A percentile compares a stretch with the other conserved stretches of the same genome.
phyloP scores from a whole-genome alignment of 2,797 vertebrate genomes.

The Enteromius trimaculatus region DNA sequence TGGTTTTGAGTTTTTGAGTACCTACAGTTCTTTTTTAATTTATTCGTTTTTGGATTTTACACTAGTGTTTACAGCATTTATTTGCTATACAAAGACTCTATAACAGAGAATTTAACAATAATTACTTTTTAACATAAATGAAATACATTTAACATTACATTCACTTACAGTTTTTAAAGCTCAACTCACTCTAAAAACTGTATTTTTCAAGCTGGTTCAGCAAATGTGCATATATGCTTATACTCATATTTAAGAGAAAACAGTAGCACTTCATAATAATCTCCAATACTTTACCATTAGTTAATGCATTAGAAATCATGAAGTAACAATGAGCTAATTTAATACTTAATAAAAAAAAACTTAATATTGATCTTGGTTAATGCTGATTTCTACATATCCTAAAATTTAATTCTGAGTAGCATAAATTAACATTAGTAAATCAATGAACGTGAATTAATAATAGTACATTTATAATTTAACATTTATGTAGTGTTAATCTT shows the following conservation, averaged over 20 bases:
- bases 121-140: neutral
- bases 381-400: neutral
- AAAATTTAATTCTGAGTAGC: neutral
- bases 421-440: neutral
- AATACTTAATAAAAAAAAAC: neutral
- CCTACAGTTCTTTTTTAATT: neutral
- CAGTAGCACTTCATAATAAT: neutral
- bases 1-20: constrained; percentile 14
- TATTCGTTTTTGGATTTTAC: neutral
- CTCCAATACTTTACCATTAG: neutral
- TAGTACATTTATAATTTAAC: neutral
- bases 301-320: neutral
- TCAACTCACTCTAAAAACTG: neutral
- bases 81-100: neutral
- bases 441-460: neutral
- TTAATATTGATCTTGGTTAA: neutral
- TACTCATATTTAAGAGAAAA: neutral
- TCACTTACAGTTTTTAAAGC: neutral
- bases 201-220: neutral
- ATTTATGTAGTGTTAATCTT: neutral
- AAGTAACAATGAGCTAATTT: neutral
- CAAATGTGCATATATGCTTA: neutral
- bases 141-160: neutral
- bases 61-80: neutral
- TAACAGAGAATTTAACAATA: neutral